phyloP scores from a whole-genome alignment of 2,888 invertebrate genomes.

The Eueremaeus valkanovi region DNA sequence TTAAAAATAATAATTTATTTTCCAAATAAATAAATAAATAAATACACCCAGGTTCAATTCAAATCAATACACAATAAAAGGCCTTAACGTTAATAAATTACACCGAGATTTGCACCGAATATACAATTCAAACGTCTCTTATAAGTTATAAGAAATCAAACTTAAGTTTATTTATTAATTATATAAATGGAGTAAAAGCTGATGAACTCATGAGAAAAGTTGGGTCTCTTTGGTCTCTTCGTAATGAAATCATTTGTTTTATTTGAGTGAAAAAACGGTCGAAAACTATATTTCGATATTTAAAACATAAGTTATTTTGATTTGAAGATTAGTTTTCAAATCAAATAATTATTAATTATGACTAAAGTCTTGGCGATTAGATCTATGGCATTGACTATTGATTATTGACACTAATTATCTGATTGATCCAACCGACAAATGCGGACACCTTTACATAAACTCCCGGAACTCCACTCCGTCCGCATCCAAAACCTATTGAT shows the following conservation, averaged over 20 bases:
- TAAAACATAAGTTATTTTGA: not conserved
- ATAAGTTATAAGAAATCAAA: no score
- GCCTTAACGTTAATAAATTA: no score
- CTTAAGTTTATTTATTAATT: no score
- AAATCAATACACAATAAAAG: no score
- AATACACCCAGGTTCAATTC: no score
- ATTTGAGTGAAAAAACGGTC: not conserved
- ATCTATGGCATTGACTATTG: slow-evolving; percentile 24
- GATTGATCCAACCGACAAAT: slow-evolving; percentile 95
- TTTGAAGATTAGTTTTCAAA: not conserved
- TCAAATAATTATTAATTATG: not conserved
- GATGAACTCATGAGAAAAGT: no score
- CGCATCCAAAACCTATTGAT: slow-evolving; percentile 66
- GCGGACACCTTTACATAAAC: slow-evolving; percentile 93
- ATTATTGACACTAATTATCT: slow-evolving; percentile 84
- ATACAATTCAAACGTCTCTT: no score
- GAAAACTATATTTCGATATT: not conserved
- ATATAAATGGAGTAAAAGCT: no score
- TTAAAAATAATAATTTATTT: no score
- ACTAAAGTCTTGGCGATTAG: not conserved
- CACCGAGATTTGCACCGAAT: no score
- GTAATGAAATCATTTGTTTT: not conserved
- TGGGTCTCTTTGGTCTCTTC: not conserved
- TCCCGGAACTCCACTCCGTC: slow-evolving; percentile 88
- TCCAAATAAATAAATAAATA: no score